These are phyloP conservation scores for Coturnix japonica DNA, from an alignment of 2,113 vertebrate species.

Conservation along the genomic window DNA sequence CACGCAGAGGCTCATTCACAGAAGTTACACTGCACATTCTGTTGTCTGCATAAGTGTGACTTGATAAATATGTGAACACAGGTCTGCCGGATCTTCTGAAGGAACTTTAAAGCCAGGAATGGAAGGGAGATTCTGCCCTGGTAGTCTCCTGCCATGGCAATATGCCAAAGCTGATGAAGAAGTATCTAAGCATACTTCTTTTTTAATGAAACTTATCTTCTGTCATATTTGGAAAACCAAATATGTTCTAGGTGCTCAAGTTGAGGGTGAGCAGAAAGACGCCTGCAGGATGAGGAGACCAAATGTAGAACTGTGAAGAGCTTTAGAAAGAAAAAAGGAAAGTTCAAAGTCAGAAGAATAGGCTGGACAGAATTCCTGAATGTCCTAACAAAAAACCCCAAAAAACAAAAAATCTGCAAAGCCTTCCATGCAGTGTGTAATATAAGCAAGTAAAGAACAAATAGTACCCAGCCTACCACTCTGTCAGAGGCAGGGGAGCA, in stretches of 20 bases:
- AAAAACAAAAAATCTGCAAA: not conserved
- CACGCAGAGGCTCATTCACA: not conserved
- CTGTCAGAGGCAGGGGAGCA: not conserved
- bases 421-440: not conserved
- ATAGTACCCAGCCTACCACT: not conserved
- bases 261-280: fast-evolving
- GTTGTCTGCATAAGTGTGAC: not conserved
- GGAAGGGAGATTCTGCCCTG: not conserved
- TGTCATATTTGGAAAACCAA: not conserved
- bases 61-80: not conserved
- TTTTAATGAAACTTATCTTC: not conserved
- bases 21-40: not conserved
- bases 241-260: not conserved
- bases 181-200: not conserved
- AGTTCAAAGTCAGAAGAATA: not conserved
- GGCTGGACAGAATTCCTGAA: not conserved
- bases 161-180: not conserved
- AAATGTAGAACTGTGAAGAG: not conserved
- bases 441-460: not conserved
- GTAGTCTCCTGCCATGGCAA: not conserved
- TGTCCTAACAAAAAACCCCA: not conserved
- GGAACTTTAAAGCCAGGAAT: not conserved
- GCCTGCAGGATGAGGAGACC: not conserved
- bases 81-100: not conserved
- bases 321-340: not conserved